Conservation (phyloP, 2,113 vertebrate genomes). For the Corythoichthys haematopterus region DNA sequence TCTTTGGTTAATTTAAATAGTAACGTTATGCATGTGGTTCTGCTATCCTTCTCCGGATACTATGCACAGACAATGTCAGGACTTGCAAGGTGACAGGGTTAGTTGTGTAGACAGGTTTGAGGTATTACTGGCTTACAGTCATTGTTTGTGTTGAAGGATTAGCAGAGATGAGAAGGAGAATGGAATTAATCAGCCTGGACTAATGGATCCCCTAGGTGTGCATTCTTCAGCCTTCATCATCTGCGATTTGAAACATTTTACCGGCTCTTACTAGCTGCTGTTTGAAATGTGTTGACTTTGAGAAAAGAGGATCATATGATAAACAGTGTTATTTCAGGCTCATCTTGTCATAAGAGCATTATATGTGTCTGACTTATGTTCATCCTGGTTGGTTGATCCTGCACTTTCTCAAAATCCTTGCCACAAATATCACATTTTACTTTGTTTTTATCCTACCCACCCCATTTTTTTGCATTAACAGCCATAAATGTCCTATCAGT, state of each 20-base stretch:
- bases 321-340: constrained; percentile 25
- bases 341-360: constrained; percentile 40
- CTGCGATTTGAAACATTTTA: constrained; percentile 19
- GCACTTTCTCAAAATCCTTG: constrained; percentile 10
- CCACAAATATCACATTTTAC: constrained; percentile 3
- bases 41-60: neutral
- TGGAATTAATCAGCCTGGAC: constrained; percentile 53
- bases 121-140: constrained; percentile 51
- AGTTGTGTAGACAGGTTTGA: constrained; percentile 22
- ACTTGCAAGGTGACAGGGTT: constrained; percentile 12
- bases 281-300: constrained; percentile 9
- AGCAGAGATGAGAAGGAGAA: constrained; percentile 45
- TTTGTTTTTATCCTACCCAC: neutral
- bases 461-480: no score
- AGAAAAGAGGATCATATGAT: constrained; percentile 19
- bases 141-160: constrained; percentile 59
- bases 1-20: no score
- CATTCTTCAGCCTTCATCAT: constrained; percentile 29
- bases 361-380: constrained; percentile 9
- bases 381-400: neutral
- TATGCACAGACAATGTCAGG: neutral
- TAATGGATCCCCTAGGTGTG: constrained; percentile 49
- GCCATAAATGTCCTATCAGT: no score
- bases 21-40: neutral
- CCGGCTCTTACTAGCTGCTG: neutral